These are phyloP conservation scores for Anarsia innoxiella DNA, from an alignment of 2,888 invertebrate genomes.

Conservation along the genomic window DNA sequence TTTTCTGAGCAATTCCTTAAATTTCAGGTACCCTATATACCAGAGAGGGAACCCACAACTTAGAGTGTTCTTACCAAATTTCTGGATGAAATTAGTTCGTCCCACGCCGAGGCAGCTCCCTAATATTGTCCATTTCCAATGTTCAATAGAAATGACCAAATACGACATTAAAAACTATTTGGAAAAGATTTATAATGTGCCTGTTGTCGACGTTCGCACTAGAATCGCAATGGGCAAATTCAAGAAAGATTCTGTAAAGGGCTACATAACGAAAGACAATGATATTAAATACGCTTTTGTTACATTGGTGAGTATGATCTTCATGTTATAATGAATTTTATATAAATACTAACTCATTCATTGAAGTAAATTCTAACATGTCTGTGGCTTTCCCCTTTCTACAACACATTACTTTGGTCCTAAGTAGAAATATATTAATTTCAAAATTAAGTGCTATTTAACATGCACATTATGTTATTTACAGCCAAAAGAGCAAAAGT, in stretches of 20 bases:
- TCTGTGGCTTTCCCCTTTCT: not conserved
- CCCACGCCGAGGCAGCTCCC: slow-evolving; percentile 80
- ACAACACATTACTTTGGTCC: too few species aligned
- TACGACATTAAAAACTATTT: slow-evolving; percentile 93
- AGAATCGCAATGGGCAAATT: slow-evolving; percentile 82
- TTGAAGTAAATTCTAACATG: not conserved
- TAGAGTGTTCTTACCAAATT: slow-evolving; percentile 94
- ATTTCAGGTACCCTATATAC: slow-evolving; percentile 92
- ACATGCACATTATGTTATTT: slow-evolving; percentile 19
- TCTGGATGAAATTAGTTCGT: slow-evolving; percentile 95
- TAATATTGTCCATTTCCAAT: slow-evolving; percentile 90
- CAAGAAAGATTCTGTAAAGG: slow-evolving; percentile 72
- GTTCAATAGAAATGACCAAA: slow-evolving; percentile 96
- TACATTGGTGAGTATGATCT: slow-evolving; percentile 76
- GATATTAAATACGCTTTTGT: slow-evolving; percentile 88
- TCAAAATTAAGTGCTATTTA: too few species aligned
- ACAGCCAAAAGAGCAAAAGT: slow-evolving; percentile 82
- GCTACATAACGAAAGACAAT: slow-evolving; percentile 86
- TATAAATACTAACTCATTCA: not conserved
- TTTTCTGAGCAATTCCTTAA: too few species aligned
- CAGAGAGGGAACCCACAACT: slow-evolving; percentile 95
- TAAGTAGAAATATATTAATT: not conserved
- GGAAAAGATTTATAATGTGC: slow-evolving; percentile 94
- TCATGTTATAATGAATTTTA: not conserved
- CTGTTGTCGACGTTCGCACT: slow-evolving; percentile 85